Percentiles rank a stretch among this genome's conserved stretches.
These are phyloP conservation scores for Iphiclides podalirius DNA, from an alignment of 2,888 invertebrate species.

Conservation along the genomic window DNA sequence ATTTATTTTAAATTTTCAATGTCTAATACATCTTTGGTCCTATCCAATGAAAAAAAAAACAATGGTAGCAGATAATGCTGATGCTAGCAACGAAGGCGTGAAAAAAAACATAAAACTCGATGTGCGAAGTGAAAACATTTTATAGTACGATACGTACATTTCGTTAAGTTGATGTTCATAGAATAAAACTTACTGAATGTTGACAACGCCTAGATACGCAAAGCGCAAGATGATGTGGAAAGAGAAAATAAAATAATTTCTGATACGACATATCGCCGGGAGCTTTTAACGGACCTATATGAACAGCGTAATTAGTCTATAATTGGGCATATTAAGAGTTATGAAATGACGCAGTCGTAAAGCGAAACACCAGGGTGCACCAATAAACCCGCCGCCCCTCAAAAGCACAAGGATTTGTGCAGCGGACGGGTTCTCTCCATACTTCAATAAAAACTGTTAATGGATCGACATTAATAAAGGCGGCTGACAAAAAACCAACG, in stretches of 20 bases:
- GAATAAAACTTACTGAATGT: no score
- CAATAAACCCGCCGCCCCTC: slow-evolving; percentile 59
- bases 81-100: no score
- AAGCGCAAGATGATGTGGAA: no score
- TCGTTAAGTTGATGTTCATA: no score
- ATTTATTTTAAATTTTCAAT: no score
- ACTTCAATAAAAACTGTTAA: slow-evolving; percentile 63
- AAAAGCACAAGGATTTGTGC: slow-evolving; percentile 62
- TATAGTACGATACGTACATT: no score
- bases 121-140: no score
- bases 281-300: slow-evolving; percentile 22
- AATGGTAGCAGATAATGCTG: no score
- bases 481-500: slow-evolving; percentile 49
- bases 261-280: background rate
- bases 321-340: slow-evolving; percentile 43
- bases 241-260: background rate
- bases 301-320: slow-evolving; percentile 34
- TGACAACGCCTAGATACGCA: no score
- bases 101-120: no score
- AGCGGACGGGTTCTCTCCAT: slow-evolving; percentile 47
- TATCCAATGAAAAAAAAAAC: no score
- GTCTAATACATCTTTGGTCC: no score
- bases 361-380: slow-evolving; percentile 44
- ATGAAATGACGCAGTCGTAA: slow-evolving; percentile 51
- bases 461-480: slow-evolving; percentile 68